Evolutionary conservation across 2,888 invertebrate species (phyloP).

Genomic region (Neoaliturus tenellus): DNA sequence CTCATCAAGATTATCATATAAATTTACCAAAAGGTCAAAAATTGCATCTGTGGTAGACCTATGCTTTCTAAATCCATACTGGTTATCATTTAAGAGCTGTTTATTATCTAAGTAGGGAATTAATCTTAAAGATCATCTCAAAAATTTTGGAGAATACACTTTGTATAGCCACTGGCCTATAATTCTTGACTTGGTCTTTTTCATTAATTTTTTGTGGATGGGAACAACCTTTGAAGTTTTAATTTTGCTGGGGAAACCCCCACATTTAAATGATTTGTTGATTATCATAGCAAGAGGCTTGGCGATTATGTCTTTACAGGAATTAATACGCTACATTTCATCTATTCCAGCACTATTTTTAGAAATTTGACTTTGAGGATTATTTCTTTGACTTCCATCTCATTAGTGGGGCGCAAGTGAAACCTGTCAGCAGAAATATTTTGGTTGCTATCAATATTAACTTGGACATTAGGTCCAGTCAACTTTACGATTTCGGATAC

Average conservation of each 20-base stretch:
- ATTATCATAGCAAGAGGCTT: background rate
- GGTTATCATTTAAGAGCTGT: background rate
- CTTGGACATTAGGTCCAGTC: background rate
- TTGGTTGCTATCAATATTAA: background rate
- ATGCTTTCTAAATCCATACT: constrained; percentile 41
- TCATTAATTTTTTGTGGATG: constrained; percentile 15
- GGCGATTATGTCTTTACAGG: constrained; percentile 3
- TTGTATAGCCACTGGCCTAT: constrained; percentile 23
- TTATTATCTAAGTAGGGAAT: background rate
- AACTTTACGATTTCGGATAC: constrained; percentile 1
- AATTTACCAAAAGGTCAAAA: constrained; percentile 24
- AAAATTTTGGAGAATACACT: constrained; percentile 46
- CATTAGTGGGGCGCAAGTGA: constrained; percentile 9
- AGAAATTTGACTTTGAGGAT: background rate
- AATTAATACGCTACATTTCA: constrained; percentile 20
- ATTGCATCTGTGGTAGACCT: constrained; percentile 13
- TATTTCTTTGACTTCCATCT: background rate
- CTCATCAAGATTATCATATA: constrained; percentile 37
- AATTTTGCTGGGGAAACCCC: background rate
- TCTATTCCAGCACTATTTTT: constrained; percentile 7
- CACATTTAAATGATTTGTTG: constrained; percentile 38
- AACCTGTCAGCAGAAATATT: background rate
- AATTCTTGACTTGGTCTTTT: background rate
- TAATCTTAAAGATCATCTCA: constrained; percentile 22
- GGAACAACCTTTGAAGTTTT: constrained; percentile 27